These are phyloP conservation scores for Drosophila yakuba DNA, from an alignment of 1,140 invertebrate genomes.

Conservation along the genomic window DNA sequence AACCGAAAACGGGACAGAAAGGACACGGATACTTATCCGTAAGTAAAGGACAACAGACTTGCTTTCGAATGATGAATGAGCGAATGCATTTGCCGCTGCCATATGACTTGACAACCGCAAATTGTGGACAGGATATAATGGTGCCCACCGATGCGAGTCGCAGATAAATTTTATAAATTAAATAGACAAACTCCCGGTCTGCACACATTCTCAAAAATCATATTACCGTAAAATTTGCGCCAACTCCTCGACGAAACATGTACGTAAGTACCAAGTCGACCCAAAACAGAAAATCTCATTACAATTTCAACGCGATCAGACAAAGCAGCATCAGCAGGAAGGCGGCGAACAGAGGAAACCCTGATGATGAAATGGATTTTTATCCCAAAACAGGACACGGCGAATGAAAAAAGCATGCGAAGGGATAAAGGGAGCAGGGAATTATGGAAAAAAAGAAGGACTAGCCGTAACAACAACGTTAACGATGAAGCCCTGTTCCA, in stretches of 20 bases:
- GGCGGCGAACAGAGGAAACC: slow-evolving; percentile 55
- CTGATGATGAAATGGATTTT: slow-evolving; percentile 81
- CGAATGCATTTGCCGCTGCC: slow-evolving; percentile 53
- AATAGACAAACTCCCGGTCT: slow-evolving; percentile 63
- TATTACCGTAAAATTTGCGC: slow-evolving; percentile 82
- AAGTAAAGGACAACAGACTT: slow-evolving; percentile 26
- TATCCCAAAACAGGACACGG: slow-evolving; percentile 79
- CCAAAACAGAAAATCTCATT: slow-evolving; percentile 77
- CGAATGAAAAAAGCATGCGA: slow-evolving; percentile 12
- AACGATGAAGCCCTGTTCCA: slow-evolving; percentile 28
- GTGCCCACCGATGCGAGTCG: slow-evolving; percentile 53
- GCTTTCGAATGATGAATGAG: slow-evolving; percentile 51
- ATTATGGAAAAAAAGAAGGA: slow-evolving; percentile 54
- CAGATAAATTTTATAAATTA: slow-evolving; percentile 84
- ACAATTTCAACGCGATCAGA: slow-evolving; percentile 82
- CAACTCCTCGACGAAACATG: slow-evolving; percentile 49
- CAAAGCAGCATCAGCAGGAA: slow-evolving; percentile 55
- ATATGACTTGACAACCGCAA: slow-evolving; percentile 49
- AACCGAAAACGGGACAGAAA: slow-evolving; percentile 52
- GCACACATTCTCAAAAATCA: slow-evolving; percentile 36
- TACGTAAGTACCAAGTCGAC: slow-evolving; percentile 1
- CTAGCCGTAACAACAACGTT: slow-evolving; percentile 52
- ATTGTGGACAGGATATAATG: slow-evolving; percentile 30
- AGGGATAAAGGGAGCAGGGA: slow-evolving; percentile 14
- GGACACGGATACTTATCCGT: slow-evolving; percentile 1